Conservation (phyloP, 2,113 vertebrate genomes). For the Aldabrachelys gigantea region DNA sequence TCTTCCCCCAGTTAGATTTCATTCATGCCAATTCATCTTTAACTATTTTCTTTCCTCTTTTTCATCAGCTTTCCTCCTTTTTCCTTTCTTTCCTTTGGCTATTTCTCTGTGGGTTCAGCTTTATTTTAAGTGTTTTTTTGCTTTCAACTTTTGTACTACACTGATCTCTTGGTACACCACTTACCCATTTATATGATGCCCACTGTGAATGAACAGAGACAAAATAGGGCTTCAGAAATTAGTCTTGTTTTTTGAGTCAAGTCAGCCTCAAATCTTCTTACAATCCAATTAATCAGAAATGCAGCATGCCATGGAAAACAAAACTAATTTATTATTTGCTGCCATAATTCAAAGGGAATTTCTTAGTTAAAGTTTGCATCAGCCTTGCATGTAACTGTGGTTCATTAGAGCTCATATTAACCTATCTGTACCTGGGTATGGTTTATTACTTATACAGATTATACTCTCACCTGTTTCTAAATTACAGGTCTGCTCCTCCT, state of each 20-base stretch:
- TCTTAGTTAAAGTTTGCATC: not conserved
- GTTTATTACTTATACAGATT: accelerated
- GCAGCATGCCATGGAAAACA: not conserved
- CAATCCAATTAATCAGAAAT: not conserved
- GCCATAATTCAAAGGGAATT: not conserved
- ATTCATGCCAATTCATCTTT: not conserved
- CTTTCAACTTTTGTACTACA: not conserved
- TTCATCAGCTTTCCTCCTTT: not conserved
- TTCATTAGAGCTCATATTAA: not conserved
- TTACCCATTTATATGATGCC: not conserved
- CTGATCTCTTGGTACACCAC: not conserved
- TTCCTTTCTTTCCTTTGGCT: not conserved
- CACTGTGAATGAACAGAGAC: not conserved
- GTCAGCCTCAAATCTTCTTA: not conserved
- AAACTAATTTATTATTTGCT: not conserved
- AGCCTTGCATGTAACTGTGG: not conserved
- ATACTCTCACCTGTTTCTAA: not conserved
- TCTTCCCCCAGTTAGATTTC: not conserved
- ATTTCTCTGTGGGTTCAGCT: not conserved
- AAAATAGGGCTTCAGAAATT: not conserved
- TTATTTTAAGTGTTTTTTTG: not conserved
- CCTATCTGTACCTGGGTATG: too few relatives aligned
- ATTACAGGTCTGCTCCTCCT: not conserved
- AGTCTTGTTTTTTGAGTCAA: not conserved
- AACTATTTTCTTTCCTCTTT: accelerated